phyloP scores from a whole-genome alignment of 2,797 vertebrate genomes.

The Myotis pilosus region DNA sequence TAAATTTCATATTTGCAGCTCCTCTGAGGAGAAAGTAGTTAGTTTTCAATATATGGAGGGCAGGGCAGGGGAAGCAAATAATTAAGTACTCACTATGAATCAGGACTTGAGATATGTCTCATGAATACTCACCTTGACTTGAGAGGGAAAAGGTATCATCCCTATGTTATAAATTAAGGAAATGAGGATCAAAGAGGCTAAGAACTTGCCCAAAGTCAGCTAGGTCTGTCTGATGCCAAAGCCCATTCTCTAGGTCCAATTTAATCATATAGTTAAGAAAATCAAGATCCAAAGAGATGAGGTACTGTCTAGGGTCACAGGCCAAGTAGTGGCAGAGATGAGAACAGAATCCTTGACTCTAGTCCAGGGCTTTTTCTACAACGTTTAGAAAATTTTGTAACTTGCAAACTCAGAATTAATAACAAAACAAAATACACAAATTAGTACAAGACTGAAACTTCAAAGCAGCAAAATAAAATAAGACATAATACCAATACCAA shows the following conservation, averaged over 20 bases:
- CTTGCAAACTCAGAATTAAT: conserved; percentile 5
- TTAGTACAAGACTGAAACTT: neutral
- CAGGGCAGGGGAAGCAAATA: neutral
- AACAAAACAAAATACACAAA: neutral
- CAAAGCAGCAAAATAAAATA: conserved; percentile 1
- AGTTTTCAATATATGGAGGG: neutral
- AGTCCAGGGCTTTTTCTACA: neutral
- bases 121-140: neutral
- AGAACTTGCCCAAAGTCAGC: neutral
- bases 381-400: neutral
- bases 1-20: neutral
- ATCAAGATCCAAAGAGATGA: neutral
- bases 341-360: neutral
- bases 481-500: neutral
- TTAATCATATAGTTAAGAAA: conserved; percentile 14
- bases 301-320: neutral
- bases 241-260: neutral
- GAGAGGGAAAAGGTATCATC: neutral
- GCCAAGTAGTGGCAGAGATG: neutral
- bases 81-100: neutral
- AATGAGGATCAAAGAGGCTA: neutral
- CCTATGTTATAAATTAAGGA: neutral
- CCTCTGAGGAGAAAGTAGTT: neutral
- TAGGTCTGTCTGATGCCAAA: conserved; percentile 11
- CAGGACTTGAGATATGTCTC: neutral